Base-by-base conservation (phyloP, 1,140 invertebrate genomes). In the Brachionus rotundiformis region DNA sequence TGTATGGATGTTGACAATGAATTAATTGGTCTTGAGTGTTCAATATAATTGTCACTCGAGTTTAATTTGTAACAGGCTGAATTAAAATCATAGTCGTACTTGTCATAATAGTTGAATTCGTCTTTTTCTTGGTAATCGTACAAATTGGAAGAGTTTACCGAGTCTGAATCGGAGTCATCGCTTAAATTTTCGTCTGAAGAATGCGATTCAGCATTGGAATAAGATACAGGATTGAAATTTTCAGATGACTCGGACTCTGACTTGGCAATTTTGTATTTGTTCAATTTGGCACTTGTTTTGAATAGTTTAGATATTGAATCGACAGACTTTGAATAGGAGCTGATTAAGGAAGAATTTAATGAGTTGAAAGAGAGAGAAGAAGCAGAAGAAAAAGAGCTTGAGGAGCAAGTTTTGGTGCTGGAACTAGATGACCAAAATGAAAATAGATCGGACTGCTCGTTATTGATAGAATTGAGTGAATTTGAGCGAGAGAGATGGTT, bases 71-170 rank as follows among this genome's bases (percentile, higher is more conserved):
- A 73, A 25, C 68, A 73, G 11, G 7, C 39, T 25, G 68, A 73
- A 16, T 79, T 79, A 7, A 33, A 33, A 36, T 79, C 76, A 27
- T 61, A 61, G 25, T 79, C 76, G 19, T 79, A 79, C n/a, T 63
- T 54, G 47, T 54, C 76, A 39, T 59, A 79, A 59, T 59, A 79
- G 8, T 61, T 79, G 19, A 59, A 8, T 5, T 59, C 47, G 16
- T 79, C 76, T 36, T 79, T 63, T 11, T 79, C 76, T 10, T 63
- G 23, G 33, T 79, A 79, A 13, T 79, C 76, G 54, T 33, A 79
- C 49, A 79, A 27, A 31, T 79, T 79, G 29, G 76, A 79, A 7
- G 76, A 59, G 31, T 79, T 11, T 3, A 23, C 10, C 11, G 31
- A 41, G 6, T 47, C 39, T 3, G 19, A 41, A 2, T 68, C 63